Percentiles rank a stretch among this genome's conserved stretches.
These are phyloP conservation scores for Unio pictorum DNA, from an alignment of 2,888 invertebrate genomes.

Conservation along the genomic window DNA sequence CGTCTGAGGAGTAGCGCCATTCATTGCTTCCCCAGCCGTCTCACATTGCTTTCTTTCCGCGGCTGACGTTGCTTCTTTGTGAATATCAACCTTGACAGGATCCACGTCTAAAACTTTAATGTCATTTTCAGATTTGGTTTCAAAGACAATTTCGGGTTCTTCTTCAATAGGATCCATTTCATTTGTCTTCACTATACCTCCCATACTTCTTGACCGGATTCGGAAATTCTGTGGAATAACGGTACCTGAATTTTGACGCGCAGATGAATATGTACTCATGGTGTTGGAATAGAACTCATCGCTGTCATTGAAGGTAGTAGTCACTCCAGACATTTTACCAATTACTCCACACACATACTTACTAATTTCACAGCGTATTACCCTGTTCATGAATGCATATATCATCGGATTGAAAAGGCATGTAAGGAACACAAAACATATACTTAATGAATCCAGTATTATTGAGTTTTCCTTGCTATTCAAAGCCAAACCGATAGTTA, in stretches of 20 bases:
- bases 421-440: slow-evolving; percentile 45
- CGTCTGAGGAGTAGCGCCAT: too few relatives aligned
- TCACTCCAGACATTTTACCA: slow-evolving; percentile 12
- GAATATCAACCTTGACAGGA: too few relatives aligned
- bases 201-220: slow-evolving; percentile 14
- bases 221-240: slow-evolving; percentile 11
- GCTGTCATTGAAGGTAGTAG: slow-evolving; percentile 24
- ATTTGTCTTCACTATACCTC: slow-evolving; percentile 13
- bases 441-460: slow-evolving; percentile 34
- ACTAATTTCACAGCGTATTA: slow-evolving; percentile 46
- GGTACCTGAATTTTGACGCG: slow-evolving; percentile 11
- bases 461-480: slow-evolving; percentile 8
- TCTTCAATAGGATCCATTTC: slow-evolving; percentile 47
- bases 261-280: slow-evolving; percentile 29
- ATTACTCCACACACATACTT: slow-evolving; percentile 38
- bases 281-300: slow-evolving; percentile 46
- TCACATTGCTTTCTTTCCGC: too few relatives aligned
- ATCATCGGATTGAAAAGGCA: slow-evolving; percentile 50
- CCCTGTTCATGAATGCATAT: slow-evolving; percentile 54
- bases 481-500: slow-evolving; percentile 20
- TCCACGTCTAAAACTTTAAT: too few relatives aligned
- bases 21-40: too few relatives aligned
- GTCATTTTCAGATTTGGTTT: too few relatives aligned
- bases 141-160: slow-evolving; percentile 18
- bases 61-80: too few relatives aligned